Conservation (phyloP, 1,140 invertebrate genomes). For the Drosophila cardini region DNA sequence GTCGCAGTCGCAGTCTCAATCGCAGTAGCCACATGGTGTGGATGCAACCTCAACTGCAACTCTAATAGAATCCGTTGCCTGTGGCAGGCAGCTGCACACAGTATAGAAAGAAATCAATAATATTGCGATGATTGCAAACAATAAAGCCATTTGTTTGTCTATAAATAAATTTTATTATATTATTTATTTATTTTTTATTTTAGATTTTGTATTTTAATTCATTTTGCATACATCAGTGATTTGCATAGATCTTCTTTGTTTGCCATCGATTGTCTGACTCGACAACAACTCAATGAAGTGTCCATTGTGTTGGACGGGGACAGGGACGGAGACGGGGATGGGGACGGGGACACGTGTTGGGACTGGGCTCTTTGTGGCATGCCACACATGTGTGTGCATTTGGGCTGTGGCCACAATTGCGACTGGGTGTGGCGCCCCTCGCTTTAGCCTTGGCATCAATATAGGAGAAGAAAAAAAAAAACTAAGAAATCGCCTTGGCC, state of each 20-base stretch:
- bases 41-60: background rate
- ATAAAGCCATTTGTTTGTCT: slow-evolving; percentile 74
- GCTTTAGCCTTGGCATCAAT: slow-evolving; percentile 64
- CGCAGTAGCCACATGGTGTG: slow-evolving; percentile 31
- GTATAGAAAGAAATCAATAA: slow-evolving; percentile 55
- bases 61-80: slow-evolving; percentile 59
- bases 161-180: slow-evolving; percentile 70
- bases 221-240: slow-evolving; percentile 52
- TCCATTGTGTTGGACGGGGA: slow-evolving; percentile 47
- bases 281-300: slow-evolving; percentile 44
- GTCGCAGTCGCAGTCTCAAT: no score
- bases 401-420: slow-evolving; percentile 25
- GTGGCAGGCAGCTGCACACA: slow-evolving; percentile 45
- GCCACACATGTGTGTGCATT: slow-evolving; percentile 35
- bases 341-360: slow-evolving; percentile 39
- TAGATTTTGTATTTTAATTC: slow-evolving; percentile 60
- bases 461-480: slow-evolving; percentile 46
- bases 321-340: no score
- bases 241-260: slow-evolving; percentile 60
- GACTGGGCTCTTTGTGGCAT: slow-evolving; percentile 24
- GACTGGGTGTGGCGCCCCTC: slow-evolving; percentile 60
- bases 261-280: slow-evolving; percentile 64
- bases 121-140: slow-evolving; percentile 58
- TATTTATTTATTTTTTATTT: slow-evolving; percentile 53
- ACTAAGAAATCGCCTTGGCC: slow-evolving; percentile 46